Evolutionary conservation across 1,140 invertebrate species (phyloP).

Genomic region (Subanguina moxae): DNA sequence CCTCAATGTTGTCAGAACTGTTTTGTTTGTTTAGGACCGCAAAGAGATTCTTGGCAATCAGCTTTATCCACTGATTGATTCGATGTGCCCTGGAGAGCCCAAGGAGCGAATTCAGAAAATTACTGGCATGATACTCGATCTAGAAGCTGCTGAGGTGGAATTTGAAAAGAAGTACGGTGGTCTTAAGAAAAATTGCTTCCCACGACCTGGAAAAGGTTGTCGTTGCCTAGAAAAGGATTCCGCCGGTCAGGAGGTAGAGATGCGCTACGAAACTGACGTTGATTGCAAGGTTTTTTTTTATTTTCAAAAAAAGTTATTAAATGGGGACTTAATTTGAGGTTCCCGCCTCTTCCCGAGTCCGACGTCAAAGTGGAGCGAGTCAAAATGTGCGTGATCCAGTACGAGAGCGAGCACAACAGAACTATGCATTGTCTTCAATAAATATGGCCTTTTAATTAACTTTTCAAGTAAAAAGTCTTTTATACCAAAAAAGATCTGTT

Average conservation of each 20-base stretch:
- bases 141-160: conserved; percentile 61
- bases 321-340: not conserved
- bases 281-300: conserved; percentile 25
- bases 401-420: conserved; percentile 44
- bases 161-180: conserved; percentile 25
- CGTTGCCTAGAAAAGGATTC: conserved; percentile 40
- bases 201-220: conserved; percentile 40
- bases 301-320: not conserved
- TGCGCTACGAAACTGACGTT: conserved; percentile 32
- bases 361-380: not conserved
- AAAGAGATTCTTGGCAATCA: conserved; percentile 97
- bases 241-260: conserved; percentile 34
- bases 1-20: no score
- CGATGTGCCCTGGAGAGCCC: conserved; percentile 70
- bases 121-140: conserved; percentile 98
- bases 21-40: conserved; percentile 69
- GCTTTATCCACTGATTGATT: conserved; percentile 88
- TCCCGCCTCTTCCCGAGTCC: not conserved
- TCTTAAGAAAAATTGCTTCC: conserved; percentile 40
- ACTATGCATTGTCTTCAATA: no score
- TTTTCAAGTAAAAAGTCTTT: no score
- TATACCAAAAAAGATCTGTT: no score
- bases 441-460: no score
- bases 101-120: conserved; percentile 81
- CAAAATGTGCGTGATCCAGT: conserved; percentile 49